phyloP scores from a whole-genome alignment of 2,888 invertebrate genomes.

The Andrena chrysosceles region DNA sequence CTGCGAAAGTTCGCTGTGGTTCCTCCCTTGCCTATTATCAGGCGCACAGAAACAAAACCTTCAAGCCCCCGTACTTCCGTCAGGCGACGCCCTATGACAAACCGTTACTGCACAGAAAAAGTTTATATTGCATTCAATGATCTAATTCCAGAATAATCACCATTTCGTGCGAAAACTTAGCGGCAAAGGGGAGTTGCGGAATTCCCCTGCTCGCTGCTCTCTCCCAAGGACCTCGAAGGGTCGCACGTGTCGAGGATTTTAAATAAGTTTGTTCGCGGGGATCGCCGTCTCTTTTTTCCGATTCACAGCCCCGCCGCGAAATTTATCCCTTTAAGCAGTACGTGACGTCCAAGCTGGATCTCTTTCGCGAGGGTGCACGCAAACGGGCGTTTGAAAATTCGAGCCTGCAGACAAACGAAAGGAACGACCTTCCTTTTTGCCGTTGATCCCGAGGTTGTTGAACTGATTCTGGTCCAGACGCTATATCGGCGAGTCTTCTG shows the following conservation, averaged over 20 bases:
- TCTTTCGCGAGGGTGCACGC: background rate
- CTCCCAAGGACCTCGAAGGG: conserved; percentile 21
- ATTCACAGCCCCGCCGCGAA: conserved; percentile 40
- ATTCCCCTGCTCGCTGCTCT: background rate
- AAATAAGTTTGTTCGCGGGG: conserved; percentile 29
- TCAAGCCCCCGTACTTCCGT: no score
- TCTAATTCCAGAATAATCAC: no score
- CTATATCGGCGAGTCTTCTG: background rate
- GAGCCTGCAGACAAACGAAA: background rate
- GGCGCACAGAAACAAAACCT: no score
- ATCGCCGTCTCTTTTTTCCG: conserved; percentile 49
- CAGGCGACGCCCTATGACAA: no score
- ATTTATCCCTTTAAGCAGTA: conserved; percentile 63
- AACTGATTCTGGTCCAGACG: background rate
- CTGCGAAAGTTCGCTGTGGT: no score
- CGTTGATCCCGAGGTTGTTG: conserved; percentile 11
- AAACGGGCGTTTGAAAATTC: conserved; percentile 52
- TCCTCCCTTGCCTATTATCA: no score
- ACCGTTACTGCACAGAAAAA: no score
- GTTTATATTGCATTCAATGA: no score
- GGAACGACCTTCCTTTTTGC: background rate
- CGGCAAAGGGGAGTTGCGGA: background rate
- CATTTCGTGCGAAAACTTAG: background rate
- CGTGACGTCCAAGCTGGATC: conserved; percentile 59
- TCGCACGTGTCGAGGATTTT: conserved; percentile 35